Conservation (phyloP, 2,797 vertebrate genomes). For the Erpetoichthys calabaricus region DNA sequence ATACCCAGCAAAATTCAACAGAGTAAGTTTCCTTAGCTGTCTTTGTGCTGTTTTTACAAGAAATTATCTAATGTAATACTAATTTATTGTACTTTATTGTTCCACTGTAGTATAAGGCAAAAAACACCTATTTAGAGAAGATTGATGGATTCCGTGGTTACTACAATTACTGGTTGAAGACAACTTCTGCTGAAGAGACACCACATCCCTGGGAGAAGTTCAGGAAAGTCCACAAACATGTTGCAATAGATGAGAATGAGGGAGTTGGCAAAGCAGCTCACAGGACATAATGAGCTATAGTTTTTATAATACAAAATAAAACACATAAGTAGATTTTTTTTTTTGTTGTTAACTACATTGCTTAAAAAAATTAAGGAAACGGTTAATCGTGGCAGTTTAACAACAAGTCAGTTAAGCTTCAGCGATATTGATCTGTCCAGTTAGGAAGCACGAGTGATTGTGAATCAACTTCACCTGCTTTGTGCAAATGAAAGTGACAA, state of each 20-base stretch:
- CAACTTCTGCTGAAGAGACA: constrained; percentile 64
- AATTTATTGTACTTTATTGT: constrained; percentile 9
- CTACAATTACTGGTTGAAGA: constrained; percentile 73
- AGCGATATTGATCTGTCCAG: too few species aligned
- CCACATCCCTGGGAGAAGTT: constrained; percentile 62
- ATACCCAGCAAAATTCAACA: constrained; percentile 76
- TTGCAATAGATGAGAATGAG: not conserved
- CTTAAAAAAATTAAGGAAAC: constrained; percentile 9
- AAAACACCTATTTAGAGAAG: constrained; percentile 76
- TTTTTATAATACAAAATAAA: constrained; percentile 9
- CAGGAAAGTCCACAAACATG: constrained; percentile 2
- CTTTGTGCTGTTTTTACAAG: not conserved
- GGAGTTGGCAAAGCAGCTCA: not conserved
- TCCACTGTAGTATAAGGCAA: constrained; percentile 59
- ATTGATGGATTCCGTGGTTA: constrained; percentile 88
- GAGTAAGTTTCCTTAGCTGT: constrained; percentile 40
- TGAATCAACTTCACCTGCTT: too few species aligned
- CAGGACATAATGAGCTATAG: not conserved
- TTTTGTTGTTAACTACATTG: not conserved
- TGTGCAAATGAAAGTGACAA: too few species aligned
- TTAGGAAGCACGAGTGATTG: too few species aligned
- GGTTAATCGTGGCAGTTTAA: too few species aligned
- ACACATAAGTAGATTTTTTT: constrained; percentile 3
- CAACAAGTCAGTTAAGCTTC: too few species aligned
- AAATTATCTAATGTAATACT: not conserved